phyloP scores from a whole-genome alignment of 30 jellyfish, hydroid and myxozoan genomes.

The Cassiopea xamachana region DNA sequence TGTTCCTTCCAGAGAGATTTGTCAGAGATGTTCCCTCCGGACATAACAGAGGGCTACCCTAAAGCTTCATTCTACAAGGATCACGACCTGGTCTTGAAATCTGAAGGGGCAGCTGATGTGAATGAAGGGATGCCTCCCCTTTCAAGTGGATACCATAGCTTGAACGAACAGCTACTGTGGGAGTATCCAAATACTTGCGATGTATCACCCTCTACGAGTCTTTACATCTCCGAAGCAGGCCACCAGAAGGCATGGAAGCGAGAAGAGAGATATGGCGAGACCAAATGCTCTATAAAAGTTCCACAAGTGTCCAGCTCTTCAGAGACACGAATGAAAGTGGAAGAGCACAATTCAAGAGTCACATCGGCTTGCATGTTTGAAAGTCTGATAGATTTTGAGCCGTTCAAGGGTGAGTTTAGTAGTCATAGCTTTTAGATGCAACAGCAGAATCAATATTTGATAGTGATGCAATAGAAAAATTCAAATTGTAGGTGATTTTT shows the following conservation, averaged over 20 bases:
- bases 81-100: constrained; percentile 30
- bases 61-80: constrained; percentile 57
- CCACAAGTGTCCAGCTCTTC: constrained; percentile 14
- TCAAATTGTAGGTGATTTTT: too few species aligned
- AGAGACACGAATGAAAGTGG: constrained; percentile 30
- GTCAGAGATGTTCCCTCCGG: constrained; percentile 59
- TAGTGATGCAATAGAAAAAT: too few species aligned
- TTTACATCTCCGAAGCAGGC: constrained; percentile 64
- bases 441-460: background rate
- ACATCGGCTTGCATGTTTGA: constrained; percentile 84
- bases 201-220: constrained; percentile 84
- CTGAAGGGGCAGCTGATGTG: constrained; percentile 18
- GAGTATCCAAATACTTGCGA: constrained; percentile 77
- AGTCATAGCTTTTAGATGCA: constrained; percentile 52
- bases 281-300: background rate
- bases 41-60: constrained; percentile 40
- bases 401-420: constrained; percentile 75
- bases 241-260: constrained; percentile 58
- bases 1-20: constrained; percentile 55
- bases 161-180: constrained; percentile 76
- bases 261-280: constrained; percentile 46
- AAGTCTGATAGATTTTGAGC: constrained; percentile 82
- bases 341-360: constrained; percentile 27
- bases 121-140: constrained; percentile 45
- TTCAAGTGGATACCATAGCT: constrained; percentile 43